Evolutionary conservation across 2,113 vertebrate genomes (phyloP).

Genomic region (Nothocercus julius): DNA sequence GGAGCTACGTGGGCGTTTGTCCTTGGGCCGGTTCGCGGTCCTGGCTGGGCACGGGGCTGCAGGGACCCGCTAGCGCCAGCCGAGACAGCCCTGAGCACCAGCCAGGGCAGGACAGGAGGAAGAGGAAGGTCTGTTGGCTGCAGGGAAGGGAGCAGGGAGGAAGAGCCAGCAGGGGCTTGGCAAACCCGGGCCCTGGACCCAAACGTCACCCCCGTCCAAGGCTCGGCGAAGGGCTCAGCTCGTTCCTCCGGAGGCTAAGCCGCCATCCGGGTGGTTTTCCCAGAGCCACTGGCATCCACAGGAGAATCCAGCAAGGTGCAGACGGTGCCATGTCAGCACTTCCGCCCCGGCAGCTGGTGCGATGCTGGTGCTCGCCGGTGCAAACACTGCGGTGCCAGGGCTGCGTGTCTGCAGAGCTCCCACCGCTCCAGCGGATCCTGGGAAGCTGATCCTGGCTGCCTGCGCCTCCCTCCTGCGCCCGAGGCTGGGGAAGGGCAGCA

Average conservation of each 20-base stretch:
- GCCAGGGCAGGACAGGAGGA: neutral
- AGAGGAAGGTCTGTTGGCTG: neutral
- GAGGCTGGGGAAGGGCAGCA: slow-evolving; percentile 46
- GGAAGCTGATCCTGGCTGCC: neutral
- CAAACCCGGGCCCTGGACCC: fast-evolving
- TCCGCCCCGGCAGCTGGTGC: too few species aligned
- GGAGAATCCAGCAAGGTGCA: too few species aligned
- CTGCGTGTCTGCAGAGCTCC: neutral
- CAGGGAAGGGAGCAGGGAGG: neutral
- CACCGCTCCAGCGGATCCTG: neutral
- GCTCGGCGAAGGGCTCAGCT: neutral
- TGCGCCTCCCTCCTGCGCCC: neutral
- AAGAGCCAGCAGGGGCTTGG: fast-evolving
- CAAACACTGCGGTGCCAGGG: too few species aligned
- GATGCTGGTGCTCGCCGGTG: too few species aligned
- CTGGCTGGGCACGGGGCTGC: fast-evolving
- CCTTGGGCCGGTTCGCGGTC: fast-evolving
- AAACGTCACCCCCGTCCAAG: fast-evolving
- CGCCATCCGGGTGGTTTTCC: too few species aligned
- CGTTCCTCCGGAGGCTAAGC: neutral
- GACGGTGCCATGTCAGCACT: too few species aligned
- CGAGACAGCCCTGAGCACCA: neutral
- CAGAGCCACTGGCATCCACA: too few species aligned
- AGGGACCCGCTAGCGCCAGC: neutral
- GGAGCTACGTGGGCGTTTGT: neutral